Evolutionary conservation across 1,140 invertebrate genomes (phyloP).

Genomic region (Tetraneura akinire): DNA sequence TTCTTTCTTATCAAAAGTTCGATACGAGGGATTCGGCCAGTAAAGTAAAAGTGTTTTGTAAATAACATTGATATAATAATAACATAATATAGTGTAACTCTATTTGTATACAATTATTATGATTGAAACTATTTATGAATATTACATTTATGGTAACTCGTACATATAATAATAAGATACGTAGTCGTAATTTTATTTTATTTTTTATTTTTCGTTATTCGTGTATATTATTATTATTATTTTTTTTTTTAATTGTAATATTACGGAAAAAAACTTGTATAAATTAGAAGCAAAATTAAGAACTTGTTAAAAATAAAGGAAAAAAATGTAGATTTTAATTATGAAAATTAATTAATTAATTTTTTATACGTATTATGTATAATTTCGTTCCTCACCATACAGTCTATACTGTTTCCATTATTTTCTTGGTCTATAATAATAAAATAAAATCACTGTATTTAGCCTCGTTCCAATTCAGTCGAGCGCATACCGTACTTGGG

Average conservation of each 20-base stretch:
- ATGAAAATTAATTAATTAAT: too few species aligned
- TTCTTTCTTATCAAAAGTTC: too few species aligned
- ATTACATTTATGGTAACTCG: too few species aligned
- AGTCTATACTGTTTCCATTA: too few species aligned
- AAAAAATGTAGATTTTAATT: constrained; percentile 28
- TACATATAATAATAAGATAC: not conserved
- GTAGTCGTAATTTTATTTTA: constrained; percentile 13
- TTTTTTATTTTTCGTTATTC: not conserved
- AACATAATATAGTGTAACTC: too few species aligned
- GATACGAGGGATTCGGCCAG: constrained; percentile 36
- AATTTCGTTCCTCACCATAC: not conserved
- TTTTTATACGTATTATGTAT: not conserved
- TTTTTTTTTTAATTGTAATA: too few species aligned
- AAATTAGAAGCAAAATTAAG: constrained; percentile 18
- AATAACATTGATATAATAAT: constrained; percentile 8
- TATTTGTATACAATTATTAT: too few species aligned
- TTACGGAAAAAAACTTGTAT: constrained; percentile 21
- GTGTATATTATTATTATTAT: not conserved
- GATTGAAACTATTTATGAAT: too few species aligned
- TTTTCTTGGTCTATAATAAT: not conserved
- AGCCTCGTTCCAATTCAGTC: constrained; percentile 44
- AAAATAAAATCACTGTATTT: not conserved
- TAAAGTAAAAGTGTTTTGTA: not conserved
- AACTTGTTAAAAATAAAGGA: constrained; percentile 21
- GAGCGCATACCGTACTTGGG: constrained; percentile 23